These are phyloP conservation scores for Sisor rabdophorus DNA, from an alignment of 2,113 vertebrate genomes.

Conservation along the genomic window DNA sequence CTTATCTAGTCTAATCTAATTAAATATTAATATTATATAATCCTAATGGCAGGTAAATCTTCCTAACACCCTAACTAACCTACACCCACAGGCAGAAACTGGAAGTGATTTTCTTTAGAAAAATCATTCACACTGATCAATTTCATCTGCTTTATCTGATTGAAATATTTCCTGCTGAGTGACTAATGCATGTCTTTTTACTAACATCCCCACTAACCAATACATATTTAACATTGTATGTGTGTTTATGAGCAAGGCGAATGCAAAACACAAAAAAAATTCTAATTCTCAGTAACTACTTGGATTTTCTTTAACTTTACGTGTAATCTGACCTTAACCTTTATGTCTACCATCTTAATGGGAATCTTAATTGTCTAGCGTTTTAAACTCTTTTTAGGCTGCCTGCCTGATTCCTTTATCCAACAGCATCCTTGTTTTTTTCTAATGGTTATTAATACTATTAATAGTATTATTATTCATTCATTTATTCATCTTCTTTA, in stretches of 20 bases:
- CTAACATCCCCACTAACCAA: slow-evolving; percentile 28
- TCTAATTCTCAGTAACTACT: too few species aligned
- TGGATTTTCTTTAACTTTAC: slow-evolving; percentile 5
- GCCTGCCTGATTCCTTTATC: slow-evolving; percentile 51
- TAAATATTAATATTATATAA: too few species aligned
- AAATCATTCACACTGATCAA: slow-evolving; percentile 50
- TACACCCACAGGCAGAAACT: slow-evolving; percentile 8
- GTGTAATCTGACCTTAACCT: neutral
- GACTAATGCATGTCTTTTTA: slow-evolving; percentile 41
- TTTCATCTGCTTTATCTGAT: slow-evolving; percentile 47
- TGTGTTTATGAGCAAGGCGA: neutral
- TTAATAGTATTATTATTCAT: too few species aligned
- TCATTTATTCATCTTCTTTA: too few species aligned
- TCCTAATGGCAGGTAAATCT: neutral
- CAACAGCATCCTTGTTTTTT: slow-evolving; percentile 51
- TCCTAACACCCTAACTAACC: neutral
- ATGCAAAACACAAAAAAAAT: neutral
- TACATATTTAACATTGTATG: slow-evolving; percentile 19
- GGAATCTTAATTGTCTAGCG: too few species aligned
- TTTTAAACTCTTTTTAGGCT: too few species aligned
- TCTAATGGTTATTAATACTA: neutral
- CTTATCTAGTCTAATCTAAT: too few species aligned
- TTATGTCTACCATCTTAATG: slow-evolving; percentile 3
- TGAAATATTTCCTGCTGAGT: slow-evolving; percentile 44
- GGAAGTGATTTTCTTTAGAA: slow-evolving; percentile 35